These are phyloP conservation scores for Choristoneura fumiferana DNA, from an alignment of 1,140 invertebrate genomes.

Conservation along the genomic window DNA sequence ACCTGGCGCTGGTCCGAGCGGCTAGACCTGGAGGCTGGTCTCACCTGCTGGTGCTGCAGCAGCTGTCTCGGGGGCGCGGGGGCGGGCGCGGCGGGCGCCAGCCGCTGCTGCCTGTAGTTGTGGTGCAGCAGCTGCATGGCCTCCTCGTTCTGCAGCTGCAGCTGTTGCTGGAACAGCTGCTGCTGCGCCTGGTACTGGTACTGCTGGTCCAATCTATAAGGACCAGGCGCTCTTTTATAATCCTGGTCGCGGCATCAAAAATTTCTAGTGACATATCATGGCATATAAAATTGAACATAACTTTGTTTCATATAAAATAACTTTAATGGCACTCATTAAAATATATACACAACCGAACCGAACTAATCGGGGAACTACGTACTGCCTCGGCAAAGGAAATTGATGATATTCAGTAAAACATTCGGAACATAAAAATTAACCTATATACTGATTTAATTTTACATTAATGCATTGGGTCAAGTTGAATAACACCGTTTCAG, in stretches of 20 bases:
- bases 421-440: no score
- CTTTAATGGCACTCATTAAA: no score
- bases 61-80: constrained; percentile 60
- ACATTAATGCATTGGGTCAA: no score
- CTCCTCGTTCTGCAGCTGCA: constrained; percentile 73
- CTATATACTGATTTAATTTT: no score
- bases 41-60: constrained; percentile 57
- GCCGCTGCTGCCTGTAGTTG: constrained; percentile 73
- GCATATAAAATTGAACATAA: background rate
- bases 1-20: no score
- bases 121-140: constrained; percentile 74
- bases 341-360: no score
- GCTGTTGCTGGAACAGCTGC: constrained; percentile 74
- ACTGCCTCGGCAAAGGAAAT: no score
- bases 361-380: no score
- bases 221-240: background rate
- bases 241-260: background rate
- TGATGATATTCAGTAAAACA: no score
- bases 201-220: constrained; percentile 68
- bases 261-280: background rate
- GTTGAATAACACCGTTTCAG: constrained; percentile 19
- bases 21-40: background rate
- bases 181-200: constrained; percentile 76
- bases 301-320: no score
- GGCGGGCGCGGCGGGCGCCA: constrained; percentile 61